Percentiles rank a stretch among this genome's conserved stretches.
Conservation (phyloP, 2,113 vertebrate species). For the Nestor notabilis region DNA sequence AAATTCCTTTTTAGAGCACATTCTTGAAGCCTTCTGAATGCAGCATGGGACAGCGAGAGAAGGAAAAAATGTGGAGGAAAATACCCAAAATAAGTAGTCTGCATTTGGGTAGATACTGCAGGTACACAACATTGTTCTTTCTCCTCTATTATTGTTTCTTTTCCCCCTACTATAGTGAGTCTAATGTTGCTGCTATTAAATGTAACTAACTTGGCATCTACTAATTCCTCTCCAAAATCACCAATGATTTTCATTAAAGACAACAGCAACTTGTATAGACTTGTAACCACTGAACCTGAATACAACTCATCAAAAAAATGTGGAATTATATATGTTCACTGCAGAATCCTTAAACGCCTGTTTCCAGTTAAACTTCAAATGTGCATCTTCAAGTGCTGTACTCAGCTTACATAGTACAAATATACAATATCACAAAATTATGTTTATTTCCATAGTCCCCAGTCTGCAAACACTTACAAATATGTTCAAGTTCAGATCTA, state of each 20-base stretch:
- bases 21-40: neutral
- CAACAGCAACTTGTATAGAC: neutral
- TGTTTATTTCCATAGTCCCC: neutral
- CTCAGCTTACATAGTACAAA: neutral
- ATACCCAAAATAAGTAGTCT: neutral
- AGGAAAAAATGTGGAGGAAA: neutral
- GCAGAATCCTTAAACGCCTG: neutral
- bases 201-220: neutral
- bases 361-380: neutral
- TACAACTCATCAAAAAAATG: neutral
- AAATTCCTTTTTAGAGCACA: neutral
- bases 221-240: neutral
- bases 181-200: neutral
- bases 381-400: neutral
- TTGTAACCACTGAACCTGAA: neutral
- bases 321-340: neutral
- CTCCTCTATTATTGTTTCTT: neutral
- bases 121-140: neutral
- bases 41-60: neutral
- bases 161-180: neutral
- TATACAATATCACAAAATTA: neutral
- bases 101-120: neutral
- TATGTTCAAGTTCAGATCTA: neutral
- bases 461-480: neutral
- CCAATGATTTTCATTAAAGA: neutral